Evolutionary conservation across 2,113 vertebrate genomes (phyloP).

Genomic region (Erinaceus europaeus): DNA sequence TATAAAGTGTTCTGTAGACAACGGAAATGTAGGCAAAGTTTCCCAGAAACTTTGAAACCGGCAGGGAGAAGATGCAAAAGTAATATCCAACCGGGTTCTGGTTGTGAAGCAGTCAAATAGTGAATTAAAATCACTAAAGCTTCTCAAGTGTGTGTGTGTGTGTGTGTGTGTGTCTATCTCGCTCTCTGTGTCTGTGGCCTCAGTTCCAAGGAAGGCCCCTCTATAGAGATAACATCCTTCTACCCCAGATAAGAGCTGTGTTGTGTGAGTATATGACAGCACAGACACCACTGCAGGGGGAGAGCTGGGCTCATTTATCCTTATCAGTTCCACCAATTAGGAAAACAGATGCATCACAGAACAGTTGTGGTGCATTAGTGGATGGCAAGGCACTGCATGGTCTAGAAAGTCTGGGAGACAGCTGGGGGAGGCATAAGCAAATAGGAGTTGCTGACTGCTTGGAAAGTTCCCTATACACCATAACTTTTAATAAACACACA

Average conservation of each 20-base stretch:
- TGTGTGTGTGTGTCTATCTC: background rate
- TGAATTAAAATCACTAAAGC: background rate
- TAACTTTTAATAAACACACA: slow-evolving; percentile 66
- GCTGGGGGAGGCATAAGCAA: slow-evolving; percentile 59
- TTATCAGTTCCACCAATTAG: slow-evolving; percentile 73
- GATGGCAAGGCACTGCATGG: slow-evolving; percentile 33
- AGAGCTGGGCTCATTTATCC: slow-evolving; percentile 60
- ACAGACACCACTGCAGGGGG: background rate
- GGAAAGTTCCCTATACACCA: slow-evolving; percentile 47
- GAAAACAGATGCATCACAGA: slow-evolving; percentile 65
- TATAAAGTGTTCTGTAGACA: background rate
- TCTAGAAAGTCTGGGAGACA: slow-evolving; percentile 49
- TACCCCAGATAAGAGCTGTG: background rate
- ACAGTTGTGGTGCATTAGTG: slow-evolving; percentile 63
- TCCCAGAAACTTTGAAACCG: background rate
- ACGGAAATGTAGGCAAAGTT: background rate
- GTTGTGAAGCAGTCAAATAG: background rate
- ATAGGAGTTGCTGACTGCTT: slow-evolving; percentile 53
- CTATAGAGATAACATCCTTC: background rate
- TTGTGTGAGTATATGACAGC: slow-evolving; percentile 24
- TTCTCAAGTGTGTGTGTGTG: background rate
- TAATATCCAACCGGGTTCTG: background rate
- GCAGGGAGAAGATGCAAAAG: background rate
- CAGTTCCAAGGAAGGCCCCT: background rate
- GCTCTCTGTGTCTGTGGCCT: background rate